A percentile compares a stretch with the other conserved stretches of the same genome.
phyloP scores from a whole-genome alignment of 2,888 invertebrate genomes.

The Cancer borealis region DNA sequence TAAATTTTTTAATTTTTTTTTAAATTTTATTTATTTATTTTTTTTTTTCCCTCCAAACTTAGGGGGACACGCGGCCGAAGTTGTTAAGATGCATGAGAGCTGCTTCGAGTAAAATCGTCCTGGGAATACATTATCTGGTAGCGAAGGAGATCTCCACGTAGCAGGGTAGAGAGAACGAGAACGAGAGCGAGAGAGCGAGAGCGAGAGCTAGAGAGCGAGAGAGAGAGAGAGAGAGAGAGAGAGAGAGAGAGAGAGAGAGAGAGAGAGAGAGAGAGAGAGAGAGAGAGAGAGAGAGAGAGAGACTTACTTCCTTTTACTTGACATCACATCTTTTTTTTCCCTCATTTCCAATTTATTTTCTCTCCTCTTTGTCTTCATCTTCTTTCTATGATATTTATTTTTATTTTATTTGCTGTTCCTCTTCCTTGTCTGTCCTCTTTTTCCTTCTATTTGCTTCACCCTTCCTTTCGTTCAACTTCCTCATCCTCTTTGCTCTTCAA shows the following conservation, averaged over 20 bases:
- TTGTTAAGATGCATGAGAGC: slow-evolving; percentile 28
- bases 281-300: slow-evolving; percentile 41
- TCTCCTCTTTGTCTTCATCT: not conserved
- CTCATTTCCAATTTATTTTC: not conserved
- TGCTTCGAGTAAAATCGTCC: not conserved
- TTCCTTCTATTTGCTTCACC: not conserved
- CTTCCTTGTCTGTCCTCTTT: not conserved
- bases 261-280: not conserved
- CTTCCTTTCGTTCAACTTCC: not conserved
- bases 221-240: slow-evolving; percentile 26
- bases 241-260: slow-evolving; percentile 27
- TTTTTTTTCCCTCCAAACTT: not conserved
- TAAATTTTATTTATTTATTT: too few relatives aligned
- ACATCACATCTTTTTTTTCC: not conserved
- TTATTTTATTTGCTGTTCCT: too few relatives aligned
- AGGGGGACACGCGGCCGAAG: not conserved
- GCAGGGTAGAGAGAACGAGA: not conserved
- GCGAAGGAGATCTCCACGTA: not conserved
- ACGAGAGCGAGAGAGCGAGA: not conserved
- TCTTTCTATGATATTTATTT: too few relatives aligned
- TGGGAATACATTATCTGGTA: slow-evolving; percentile 2
- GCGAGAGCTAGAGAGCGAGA: not conserved
- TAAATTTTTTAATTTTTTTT: too few relatives aligned
- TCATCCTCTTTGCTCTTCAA: not conserved
- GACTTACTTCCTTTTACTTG: not conserved